Evolutionary conservation across 2,797 vertebrate genomes (phyloP), one percentile per base, ranked within the genome.

Genomic region (Karalla daura): DNA sequence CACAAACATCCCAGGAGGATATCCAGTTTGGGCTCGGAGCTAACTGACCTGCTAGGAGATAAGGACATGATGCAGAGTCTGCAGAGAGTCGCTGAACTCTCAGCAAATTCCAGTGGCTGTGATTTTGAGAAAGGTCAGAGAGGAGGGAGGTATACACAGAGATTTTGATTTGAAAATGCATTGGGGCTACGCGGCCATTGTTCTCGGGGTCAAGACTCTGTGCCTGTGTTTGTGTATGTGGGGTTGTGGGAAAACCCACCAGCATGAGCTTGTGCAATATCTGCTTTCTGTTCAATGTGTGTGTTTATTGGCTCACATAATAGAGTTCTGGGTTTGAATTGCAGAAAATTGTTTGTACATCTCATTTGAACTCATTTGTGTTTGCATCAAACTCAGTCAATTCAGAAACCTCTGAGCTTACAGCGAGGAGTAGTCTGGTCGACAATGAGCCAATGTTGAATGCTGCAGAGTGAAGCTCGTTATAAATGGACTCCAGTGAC

Each of bases 1-100:
- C 85, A 79, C 90, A 90, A 91, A 90, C 89, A 91, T 90, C 86
- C 77, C 80, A 79, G 64, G 79, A 80, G 84, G 67, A 86, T 69
- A 51, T 74, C 25, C 71, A 81, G 79, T 79, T 67, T 71, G 65
- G 76, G 61, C 35, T 70, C 40, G 47, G 64, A 64, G 66, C 68
- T 71, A 64, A 51, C 72, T 66, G 80, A 80, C 81, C 83, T 71
- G 52, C 23, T 67, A 70, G 66, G 55, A 87, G 88, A 90, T 88
- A 84, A 84, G 76, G 64, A 75, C 71, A 81, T 85, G 80, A 89
- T 86, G 78, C 76, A 89, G 76, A 63, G 74, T 53, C 69, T 70
- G 47, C 44, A 68, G 76, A 40, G 64, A 69, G 58, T 58, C 44
- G 45, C 54, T 82, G 69, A 88, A 78, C 81, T 80, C 70, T 79